phyloP scores from a whole-genome alignment of 2,888 invertebrate genomes.

The Epistrophe eligans region DNA sequence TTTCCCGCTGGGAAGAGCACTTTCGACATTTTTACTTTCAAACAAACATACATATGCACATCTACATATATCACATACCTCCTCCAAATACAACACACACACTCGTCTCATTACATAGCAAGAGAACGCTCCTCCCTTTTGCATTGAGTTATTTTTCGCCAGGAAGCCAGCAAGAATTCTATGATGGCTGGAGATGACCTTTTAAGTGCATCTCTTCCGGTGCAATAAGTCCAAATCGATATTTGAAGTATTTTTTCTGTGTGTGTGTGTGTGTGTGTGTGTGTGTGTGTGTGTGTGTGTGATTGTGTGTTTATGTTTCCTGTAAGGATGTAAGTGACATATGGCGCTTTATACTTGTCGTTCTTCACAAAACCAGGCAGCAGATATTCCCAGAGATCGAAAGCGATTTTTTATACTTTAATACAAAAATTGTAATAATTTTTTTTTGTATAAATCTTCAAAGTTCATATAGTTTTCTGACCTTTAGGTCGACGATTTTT shows the following conservation, averaged over 20 bases:
- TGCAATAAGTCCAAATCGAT: slow-evolving; percentile 25
- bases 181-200: slow-evolving; percentile 29
- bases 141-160: slow-evolving; percentile 19
- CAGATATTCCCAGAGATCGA: not conserved
- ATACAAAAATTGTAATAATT: not conserved
- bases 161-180: slow-evolving; percentile 3
- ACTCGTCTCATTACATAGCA: not conserved
- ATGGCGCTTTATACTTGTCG: not conserved
- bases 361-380: not conserved
- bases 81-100: not conserved
- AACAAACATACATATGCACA: not conserved
- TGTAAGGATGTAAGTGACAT: not conserved
- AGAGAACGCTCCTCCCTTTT: not conserved
- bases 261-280: not conserved
- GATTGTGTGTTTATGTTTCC: not conserved
- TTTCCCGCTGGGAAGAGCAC: too few relatives aligned
- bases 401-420: not conserved
- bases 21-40: slow-evolving; percentile 17
- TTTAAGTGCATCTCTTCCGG: slow-evolving; percentile 45
- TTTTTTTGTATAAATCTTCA: not conserved
- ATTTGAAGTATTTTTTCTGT: not conserved
- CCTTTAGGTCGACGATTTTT: slow-evolving; percentile 2
- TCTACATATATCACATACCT: not conserved
- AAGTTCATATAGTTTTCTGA: not conserved
- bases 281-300: too few relatives aligned